Percentiles rank a stretch among this genome's conserved stretches.
phyloP scores from a whole-genome alignment of 64 coral and sea anemone species.

The Cladopsammia gracilis region DNA sequence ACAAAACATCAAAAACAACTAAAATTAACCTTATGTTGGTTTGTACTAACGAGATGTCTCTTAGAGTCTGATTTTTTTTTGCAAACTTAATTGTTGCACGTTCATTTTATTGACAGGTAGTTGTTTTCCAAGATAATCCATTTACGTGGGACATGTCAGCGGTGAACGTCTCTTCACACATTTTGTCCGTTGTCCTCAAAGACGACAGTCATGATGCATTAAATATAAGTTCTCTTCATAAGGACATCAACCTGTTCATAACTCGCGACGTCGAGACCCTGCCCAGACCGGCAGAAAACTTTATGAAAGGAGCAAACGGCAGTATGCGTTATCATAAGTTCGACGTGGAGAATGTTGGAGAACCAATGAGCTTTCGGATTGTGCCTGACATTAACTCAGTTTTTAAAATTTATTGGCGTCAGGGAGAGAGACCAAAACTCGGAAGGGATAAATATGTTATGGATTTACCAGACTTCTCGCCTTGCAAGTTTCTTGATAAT shows the following conservation, averaged over 20 bases:
- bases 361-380: conserved; percentile 19
- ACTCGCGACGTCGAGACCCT: not conserved
- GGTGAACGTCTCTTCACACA: conserved; percentile 11
- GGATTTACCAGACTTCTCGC: conserved; percentile 74
- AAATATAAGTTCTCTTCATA: conserved; percentile 20
- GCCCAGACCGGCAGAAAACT: conserved; percentile 27
- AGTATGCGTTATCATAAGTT: conserved; percentile 70
- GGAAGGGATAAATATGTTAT: conserved; percentile 26
- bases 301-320: conserved; percentile 54
- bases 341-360: conserved; percentile 46
- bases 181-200: conserved; percentile 41
- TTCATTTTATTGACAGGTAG: not conserved
- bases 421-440: conserved; percentile 30
- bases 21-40: too few species aligned
- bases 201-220: conserved; percentile 17
- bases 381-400: not conserved
- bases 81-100: not conserved
- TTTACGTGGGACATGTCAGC: conserved; percentile 39
- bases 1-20: too few species aligned
- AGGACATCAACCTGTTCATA: conserved; percentile 35
- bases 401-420: conserved; percentile 72
- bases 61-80: too few species aligned
- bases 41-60: too few species aligned
- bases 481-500: conserved; percentile 16
- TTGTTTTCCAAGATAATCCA: conserved; percentile 35